Conservation (phyloP, 2,113 vertebrate genomes). For the Clupea harengus region DNA sequence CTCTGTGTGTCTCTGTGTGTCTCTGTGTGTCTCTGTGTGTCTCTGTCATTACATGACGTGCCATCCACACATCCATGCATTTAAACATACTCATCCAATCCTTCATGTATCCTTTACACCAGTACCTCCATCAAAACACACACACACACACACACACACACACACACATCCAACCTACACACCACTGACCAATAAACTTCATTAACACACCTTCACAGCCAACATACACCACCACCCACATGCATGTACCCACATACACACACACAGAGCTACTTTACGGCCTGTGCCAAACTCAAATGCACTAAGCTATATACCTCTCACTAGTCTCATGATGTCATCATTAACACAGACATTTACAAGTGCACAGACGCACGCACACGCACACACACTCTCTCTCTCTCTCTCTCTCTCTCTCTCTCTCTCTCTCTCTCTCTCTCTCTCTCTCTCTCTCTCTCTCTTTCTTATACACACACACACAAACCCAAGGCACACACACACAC, state of each 20-base stretch:
- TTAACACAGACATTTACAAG: background rate
- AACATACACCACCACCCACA: background rate
- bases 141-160: background rate
- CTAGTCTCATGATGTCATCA: too few species aligned
- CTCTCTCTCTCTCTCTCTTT: too few species aligned
- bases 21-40: too few species aligned
- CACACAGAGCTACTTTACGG: background rate
- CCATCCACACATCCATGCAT: too few species aligned
- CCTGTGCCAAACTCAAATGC: too few species aligned
- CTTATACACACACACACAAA: too few species aligned
- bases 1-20: too few species aligned
- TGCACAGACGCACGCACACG: slow-evolving; percentile 13
- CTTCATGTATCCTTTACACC: background rate
- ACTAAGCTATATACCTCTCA: too few species aligned
- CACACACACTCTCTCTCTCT: background rate
- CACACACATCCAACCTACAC: background rate
- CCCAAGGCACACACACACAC: too few species aligned
- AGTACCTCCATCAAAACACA: background rate
- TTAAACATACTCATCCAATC: background rate
- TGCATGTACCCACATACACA: background rate
- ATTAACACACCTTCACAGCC: background rate
- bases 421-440: too few species aligned
- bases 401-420: too few species aligned
- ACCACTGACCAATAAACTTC: background rate
- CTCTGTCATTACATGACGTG: too few species aligned